Evolutionary conservation across 2,888 invertebrate species (phyloP).

Genomic region (Eudasyphora cyanicolor): DNA sequence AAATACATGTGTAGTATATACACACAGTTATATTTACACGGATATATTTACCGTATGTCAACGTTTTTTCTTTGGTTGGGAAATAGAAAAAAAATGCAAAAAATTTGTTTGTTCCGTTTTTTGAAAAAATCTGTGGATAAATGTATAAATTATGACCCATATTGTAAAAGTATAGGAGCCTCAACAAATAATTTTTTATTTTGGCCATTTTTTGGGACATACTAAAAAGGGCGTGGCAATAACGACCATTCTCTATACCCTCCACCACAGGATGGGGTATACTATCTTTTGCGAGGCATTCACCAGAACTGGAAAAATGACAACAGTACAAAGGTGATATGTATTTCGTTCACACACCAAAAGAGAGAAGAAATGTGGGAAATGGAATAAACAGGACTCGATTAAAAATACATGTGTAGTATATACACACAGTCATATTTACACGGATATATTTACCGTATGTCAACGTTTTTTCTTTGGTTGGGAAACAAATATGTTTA

Average conservation of each 20-base stretch:
- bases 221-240: too few species aligned
- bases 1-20: not conserved
- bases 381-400: not conserved
- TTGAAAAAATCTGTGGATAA: too few species aligned
- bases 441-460: not conserved
- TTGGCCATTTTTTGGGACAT: too few species aligned
- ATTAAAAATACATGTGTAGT: not conserved
- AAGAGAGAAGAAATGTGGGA: not conserved
- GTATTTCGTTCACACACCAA: not conserved
- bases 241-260: too few species aligned
- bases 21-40: not conserved
- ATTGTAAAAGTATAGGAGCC: too few species aligned
- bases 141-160: too few species aligned
- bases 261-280: too few species aligned
- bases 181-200: too few species aligned
- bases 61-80: not conserved
- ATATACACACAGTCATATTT: not conserved
- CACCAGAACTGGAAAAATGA: too few species aligned
- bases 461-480: not conserved
- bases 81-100: too few species aligned
- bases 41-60: not conserved
- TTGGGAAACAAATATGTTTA: not conserved
- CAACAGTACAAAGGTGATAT: not conserved
- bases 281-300: too few species aligned
- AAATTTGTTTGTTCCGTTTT: too few species aligned